Conservation (phyloP, 37 sponge, comb jelly and placozoan genomes). For the Chondrosia reniformis region DNA sequence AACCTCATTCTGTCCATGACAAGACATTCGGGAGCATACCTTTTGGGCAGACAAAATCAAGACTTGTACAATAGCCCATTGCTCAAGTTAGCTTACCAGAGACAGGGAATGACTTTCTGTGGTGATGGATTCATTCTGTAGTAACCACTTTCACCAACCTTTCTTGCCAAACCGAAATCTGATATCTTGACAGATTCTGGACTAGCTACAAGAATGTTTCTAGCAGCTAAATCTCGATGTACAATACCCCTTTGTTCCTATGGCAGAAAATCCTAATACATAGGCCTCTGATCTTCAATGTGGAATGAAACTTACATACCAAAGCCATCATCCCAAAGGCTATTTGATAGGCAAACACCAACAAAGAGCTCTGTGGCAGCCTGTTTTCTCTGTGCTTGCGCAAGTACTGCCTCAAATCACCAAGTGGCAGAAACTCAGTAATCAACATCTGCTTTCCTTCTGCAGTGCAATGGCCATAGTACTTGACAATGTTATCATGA, state of each 20-base stretch:
- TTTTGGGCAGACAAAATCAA: not conserved
- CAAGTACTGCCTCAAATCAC: slow-evolving; percentile 42
- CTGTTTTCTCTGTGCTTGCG: not conserved
- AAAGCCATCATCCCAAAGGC: slow-evolving; percentile 75
- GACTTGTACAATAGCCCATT: not conserved
- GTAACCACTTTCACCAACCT: slow-evolving; percentile 26
- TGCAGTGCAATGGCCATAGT: slow-evolving; percentile 25
- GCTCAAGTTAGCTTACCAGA: not conserved
- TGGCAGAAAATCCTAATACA: no score
- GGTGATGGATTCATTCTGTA: slow-evolving; percentile 19
- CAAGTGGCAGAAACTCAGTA: slow-evolving; percentile 62
- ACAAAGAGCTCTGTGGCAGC: not conserved
- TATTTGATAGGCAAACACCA: slow-evolving; percentile 40
- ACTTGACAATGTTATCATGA: slow-evolving; percentile 50
- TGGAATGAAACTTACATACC: no score
- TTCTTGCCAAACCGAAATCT: slow-evolving; percentile 65
- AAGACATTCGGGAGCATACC: slow-evolving; percentile 73
- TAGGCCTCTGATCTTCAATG: no score
- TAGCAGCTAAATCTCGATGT: slow-evolving; percentile 68
- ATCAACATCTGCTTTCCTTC: slow-evolving; percentile 30
- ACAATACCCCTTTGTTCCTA: slow-evolving; percentile 54
- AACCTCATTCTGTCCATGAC: slow-evolving; percentile 25
- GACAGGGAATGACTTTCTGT: not conserved
- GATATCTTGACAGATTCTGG: slow-evolving; percentile 52
- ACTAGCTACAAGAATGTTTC: slow-evolving; percentile 52